These are phyloP conservation scores for Oeneis ivallda DNA, from an alignment of 2,888 invertebrate genomes.

Conservation along the genomic window DNA sequence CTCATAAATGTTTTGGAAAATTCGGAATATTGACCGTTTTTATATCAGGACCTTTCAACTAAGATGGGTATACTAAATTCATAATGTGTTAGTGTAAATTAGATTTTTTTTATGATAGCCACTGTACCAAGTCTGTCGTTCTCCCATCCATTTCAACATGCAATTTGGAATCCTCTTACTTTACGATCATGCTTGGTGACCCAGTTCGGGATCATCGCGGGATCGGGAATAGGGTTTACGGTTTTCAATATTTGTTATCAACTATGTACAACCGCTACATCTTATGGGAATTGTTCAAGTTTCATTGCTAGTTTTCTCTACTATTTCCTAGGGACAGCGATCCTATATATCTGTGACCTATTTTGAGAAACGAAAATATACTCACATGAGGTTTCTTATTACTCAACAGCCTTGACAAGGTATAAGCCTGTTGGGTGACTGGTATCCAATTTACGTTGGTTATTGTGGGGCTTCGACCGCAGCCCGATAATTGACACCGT, in stretches of 20 bases:
- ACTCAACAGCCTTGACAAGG: slow-evolving; percentile 63
- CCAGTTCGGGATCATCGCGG: slow-evolving; percentile 64
- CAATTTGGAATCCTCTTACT: slow-evolving; percentile 58
- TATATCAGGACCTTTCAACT: no score
- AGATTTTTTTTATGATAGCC: slow-evolving; percentile 20
- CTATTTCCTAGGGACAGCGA: slow-evolving; percentile 29
- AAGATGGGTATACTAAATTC: no score
- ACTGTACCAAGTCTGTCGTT: slow-evolving; percentile 23
- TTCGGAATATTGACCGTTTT: no score
- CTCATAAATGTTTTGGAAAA: no score
- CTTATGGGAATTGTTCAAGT: slow-evolving; percentile 42
- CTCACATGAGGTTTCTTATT: slow-evolving; percentile 54
- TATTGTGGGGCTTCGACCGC: slow-evolving; percentile 73
- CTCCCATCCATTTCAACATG: slow-evolving; percentile 34
- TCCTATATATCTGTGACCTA: slow-evolving; percentile 48
- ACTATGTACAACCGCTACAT: slow-evolving; percentile 36
- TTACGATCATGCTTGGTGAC: slow-evolving; percentile 63
- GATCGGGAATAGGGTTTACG: slow-evolving; percentile 69
- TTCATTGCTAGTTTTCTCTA: slow-evolving; percentile 36
- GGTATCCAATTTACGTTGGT: slow-evolving; percentile 73
- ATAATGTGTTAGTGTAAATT: not conserved
- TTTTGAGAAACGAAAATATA: slow-evolving; percentile 48
- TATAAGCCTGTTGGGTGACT: slow-evolving; percentile 71
- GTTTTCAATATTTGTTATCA: slow-evolving; percentile 69
- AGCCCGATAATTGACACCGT: slow-evolving; percentile 73